A percentile compares a stretch with the other conserved stretches of the same genome.
These are phyloP conservation scores for Anas platyrhynchos DNA, from an alignment of 2,113 vertebrate genomes.

Conservation along the genomic window DNA sequence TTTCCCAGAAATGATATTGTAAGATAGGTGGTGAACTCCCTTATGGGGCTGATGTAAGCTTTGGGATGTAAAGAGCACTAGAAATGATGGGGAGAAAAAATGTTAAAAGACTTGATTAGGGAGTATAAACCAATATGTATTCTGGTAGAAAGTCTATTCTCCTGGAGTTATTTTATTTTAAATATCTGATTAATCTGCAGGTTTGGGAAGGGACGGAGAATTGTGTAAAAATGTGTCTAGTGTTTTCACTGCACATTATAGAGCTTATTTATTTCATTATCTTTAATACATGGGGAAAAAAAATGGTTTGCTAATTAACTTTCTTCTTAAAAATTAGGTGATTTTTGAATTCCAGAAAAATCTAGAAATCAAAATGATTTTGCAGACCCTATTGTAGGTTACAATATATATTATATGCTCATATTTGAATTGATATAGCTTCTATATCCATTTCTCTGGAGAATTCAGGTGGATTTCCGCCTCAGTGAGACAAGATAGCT, in stretches of 20 bases:
- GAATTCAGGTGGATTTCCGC: background rate
- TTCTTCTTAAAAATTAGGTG: background rate
- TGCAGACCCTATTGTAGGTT: background rate
- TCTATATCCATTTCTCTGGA: background rate
- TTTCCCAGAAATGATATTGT: background rate
- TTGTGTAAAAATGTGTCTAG: background rate
- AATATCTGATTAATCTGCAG: background rate
- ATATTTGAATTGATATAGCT: background rate
- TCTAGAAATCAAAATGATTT: background rate
- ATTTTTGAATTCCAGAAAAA: background rate
- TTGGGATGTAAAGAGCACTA: background rate
- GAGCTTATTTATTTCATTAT: background rate
- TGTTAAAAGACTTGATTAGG: background rate
- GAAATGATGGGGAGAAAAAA: background rate
- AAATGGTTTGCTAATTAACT: background rate
- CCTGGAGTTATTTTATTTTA: background rate
- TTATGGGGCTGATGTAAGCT: background rate
- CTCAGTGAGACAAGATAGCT: background rate
- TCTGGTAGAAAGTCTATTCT: background rate
- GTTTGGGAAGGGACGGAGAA: background rate
- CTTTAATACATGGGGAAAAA: background rate
- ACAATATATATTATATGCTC: background rate
- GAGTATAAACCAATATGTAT: background rate
- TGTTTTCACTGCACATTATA: background rate
- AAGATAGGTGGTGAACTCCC: fast-evolving